A percentile compares a stretch with the other conserved stretches of the same genome.
Conservation (phyloP, 2,113 vertebrate genomes). For the Glaucidium brasilianum region DNA sequence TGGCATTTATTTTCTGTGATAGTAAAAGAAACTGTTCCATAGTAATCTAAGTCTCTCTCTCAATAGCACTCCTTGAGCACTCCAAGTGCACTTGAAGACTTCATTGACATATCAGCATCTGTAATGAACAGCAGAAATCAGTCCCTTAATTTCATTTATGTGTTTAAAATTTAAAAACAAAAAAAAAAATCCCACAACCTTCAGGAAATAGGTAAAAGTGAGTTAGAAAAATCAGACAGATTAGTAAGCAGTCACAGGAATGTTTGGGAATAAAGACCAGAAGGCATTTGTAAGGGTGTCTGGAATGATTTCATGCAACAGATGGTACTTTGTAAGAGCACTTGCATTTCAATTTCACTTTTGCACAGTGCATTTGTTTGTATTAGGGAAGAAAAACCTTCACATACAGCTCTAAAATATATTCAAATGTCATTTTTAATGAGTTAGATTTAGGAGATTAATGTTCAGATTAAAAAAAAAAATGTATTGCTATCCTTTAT, state of each 20-base stretch:
- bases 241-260: neutral
- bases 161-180: neutral
- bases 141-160: neutral
- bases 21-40: neutral
- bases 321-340: slow-evolving; percentile 27
- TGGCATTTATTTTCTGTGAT: neutral
- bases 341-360: slow-evolving; percentile 22
- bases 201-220: neutral
- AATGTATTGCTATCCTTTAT: neutral
- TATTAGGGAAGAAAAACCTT: neutral
- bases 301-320: slow-evolving; percentile 28
- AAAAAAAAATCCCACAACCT: neutral
- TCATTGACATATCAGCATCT: neutral
- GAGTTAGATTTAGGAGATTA: neutral
- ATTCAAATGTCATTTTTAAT: neutral
- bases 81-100: neutral
- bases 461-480: neutral
- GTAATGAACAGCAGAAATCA: neutral
- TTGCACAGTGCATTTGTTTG: neutral
- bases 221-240: neutral
- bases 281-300: neutral
- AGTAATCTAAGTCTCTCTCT: neutral
- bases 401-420: neutral
- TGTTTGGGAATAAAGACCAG: slow-evolving; percentile 20
- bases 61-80: neutral